Conservation (phyloP, 2,888 invertebrate species). For the Plebejus anna region DNA sequence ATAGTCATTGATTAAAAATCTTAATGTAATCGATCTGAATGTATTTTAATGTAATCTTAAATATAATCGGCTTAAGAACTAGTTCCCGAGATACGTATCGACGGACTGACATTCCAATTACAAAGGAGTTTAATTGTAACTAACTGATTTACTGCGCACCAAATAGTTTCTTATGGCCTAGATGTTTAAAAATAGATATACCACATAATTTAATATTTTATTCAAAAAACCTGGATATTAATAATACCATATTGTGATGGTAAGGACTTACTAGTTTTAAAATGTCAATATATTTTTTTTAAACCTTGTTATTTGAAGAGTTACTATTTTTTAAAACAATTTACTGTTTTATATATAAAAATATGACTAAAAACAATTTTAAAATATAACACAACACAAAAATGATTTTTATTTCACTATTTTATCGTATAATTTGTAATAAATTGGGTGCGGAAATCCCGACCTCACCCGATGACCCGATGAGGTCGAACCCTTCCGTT, state of each 20-base stretch:
- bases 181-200: background rate
- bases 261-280: too few species aligned
- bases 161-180: constrained; percentile 41
- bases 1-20: constrained; percentile 1
- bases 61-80: constrained; percentile 25
- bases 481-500: constrained; percentile 1
- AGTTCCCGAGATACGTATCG: constrained; percentile 60
- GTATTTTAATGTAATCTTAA: constrained; percentile 15
- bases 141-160: constrained; percentile 44
- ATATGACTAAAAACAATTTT: background rate
- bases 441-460: background rate
- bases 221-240: too few species aligned
- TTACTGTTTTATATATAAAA: background rate
- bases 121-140: constrained; percentile 48
- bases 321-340: too few species aligned
- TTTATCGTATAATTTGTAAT: background rate
- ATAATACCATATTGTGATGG: too few species aligned
- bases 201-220: too few species aligned
- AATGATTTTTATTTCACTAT: background rate
- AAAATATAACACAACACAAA: background rate
- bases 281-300: too few species aligned
- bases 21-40: background rate
- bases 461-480: background rate
- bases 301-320: too few species aligned
- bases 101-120: constrained; percentile 73